Conservation (phyloP, 1,140 invertebrate genomes). For the Andrena cerasifolii region DNA sequence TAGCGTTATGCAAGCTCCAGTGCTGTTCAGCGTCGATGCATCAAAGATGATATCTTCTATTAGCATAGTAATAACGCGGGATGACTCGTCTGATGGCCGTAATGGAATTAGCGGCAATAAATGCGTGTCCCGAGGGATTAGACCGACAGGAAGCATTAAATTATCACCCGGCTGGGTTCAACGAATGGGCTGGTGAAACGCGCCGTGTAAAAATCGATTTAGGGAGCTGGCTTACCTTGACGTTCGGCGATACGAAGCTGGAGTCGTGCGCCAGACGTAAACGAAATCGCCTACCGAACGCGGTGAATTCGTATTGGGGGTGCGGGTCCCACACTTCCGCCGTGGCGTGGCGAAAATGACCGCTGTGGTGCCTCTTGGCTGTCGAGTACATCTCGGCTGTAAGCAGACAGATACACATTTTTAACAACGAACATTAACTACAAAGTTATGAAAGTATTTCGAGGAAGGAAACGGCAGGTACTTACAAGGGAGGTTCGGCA, state of each 20-base stretch:
- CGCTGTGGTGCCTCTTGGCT: constrained; percentile 82
- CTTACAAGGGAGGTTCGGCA: too few species aligned
- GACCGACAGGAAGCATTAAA: not conserved
- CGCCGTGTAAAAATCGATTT: not conserved
- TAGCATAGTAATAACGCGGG: constrained; percentile 39
- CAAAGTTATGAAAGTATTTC: too few species aligned
- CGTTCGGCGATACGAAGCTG: constrained; percentile 83
- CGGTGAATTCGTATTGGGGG: constrained; percentile 87
- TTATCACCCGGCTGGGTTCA: not conserved
- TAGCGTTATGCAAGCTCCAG: constrained; percentile 2
- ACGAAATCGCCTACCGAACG: constrained; percentile 84
- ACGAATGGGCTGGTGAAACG: not conserved
- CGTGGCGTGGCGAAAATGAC: constrained; percentile 85
- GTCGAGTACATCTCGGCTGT: constrained; percentile 63
- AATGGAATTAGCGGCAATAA: constrained; percentile 20
- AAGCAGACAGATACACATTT: constrained; percentile 3
- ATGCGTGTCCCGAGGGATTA: not conserved
- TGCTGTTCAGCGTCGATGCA: not conserved
- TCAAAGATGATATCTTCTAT: constrained; percentile 28
- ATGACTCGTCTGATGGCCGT: constrained; percentile 10
- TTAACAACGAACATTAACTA: too few species aligned
- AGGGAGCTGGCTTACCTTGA: constrained; percentile 77
- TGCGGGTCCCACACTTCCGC: constrained; percentile 88
- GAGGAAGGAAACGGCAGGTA: too few species aligned
- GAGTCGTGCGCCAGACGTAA: constrained; percentile 84